Conservation (phyloP, 1,140 invertebrate species). For the Melipona quadrifasciata region DNA sequence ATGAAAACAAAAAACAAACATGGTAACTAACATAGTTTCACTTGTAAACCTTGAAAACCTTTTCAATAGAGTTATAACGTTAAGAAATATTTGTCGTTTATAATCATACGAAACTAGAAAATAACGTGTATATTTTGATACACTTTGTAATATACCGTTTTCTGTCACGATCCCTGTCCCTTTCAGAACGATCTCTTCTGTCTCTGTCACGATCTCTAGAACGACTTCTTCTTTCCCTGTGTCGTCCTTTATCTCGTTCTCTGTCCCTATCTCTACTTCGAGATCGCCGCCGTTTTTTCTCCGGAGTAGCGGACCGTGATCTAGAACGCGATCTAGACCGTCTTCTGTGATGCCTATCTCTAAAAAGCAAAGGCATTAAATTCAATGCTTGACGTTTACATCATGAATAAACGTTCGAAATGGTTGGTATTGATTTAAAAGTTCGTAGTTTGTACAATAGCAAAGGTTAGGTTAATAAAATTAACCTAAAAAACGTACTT, state of each 20-base stretch:
- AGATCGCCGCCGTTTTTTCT: conserved; percentile 85
- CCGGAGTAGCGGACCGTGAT: conserved; percentile 82
- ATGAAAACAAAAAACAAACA: neutral
- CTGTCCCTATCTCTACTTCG: conserved; percentile 84
- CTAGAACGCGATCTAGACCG: conserved; percentile 77
- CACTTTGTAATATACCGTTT: conserved; percentile 59
- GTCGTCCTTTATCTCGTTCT: conserved; percentile 81
- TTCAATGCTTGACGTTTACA: neutral
- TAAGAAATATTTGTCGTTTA: neutral
- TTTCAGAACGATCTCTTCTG: conserved; percentile 69
- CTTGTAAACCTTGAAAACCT: neutral
- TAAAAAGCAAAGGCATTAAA: conserved; percentile 46
- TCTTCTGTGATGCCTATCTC: conserved; percentile 78
- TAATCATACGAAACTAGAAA: neutral
- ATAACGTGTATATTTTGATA: neutral
- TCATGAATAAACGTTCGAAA: no score
- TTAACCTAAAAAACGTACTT: conserved; percentile 63
- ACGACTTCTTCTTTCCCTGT: conserved; percentile 76
- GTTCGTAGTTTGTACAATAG: neutral
- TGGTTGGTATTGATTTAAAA: neutral
- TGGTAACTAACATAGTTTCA: neutral
- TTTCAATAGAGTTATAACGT: neutral
- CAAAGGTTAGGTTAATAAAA: neutral
- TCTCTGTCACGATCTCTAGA: conserved; percentile 76
- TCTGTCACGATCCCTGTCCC: conserved; percentile 76